Conservation (phyloP, 1,140 invertebrate genomes). For the Chironomus tepperi region DNA sequence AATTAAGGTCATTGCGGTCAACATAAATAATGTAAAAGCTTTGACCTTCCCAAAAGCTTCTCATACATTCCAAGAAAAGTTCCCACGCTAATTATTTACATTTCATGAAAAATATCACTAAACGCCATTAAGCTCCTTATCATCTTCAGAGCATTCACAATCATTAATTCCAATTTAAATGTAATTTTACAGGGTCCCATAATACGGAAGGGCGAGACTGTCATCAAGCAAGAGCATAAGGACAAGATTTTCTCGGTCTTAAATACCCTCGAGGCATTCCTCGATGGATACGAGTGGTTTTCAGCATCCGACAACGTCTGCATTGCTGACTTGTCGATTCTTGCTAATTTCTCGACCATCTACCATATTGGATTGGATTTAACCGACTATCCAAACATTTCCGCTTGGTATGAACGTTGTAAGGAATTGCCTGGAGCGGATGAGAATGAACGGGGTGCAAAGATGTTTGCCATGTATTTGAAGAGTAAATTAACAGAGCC, state of each 20-base stretch:
- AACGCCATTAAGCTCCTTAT: background rate
- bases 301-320: background rate
- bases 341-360: conserved; percentile 23
- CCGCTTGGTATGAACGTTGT: conserved; percentile 54
- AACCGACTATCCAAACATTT: conserved; percentile 52
- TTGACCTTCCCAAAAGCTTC: too few relatives aligned
- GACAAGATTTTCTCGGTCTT: background rate
- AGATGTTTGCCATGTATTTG: conserved; percentile 44
- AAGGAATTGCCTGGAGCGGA: conserved; percentile 43
- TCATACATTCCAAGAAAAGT: too few relatives aligned
- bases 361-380: conserved; percentile 58
- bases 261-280: background rate
- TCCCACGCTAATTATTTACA: too few relatives aligned
- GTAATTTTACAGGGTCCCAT: background rate
- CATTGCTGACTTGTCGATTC: background rate
- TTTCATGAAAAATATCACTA: too few relatives aligned
- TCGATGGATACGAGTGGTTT: conserved; percentile 5
- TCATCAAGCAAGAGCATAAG: background rate
- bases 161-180: background rate
- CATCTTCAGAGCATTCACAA: background rate
- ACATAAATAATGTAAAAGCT: too few relatives aligned
- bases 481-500: conserved; percentile 44
- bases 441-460: conserved; percentile 47
- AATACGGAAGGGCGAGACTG: background rate
- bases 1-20: too few relatives aligned